Evolutionary conservation across 2,888 invertebrate species (phyloP).

Genomic region (Sphaerophoria taeniata): DNA sequence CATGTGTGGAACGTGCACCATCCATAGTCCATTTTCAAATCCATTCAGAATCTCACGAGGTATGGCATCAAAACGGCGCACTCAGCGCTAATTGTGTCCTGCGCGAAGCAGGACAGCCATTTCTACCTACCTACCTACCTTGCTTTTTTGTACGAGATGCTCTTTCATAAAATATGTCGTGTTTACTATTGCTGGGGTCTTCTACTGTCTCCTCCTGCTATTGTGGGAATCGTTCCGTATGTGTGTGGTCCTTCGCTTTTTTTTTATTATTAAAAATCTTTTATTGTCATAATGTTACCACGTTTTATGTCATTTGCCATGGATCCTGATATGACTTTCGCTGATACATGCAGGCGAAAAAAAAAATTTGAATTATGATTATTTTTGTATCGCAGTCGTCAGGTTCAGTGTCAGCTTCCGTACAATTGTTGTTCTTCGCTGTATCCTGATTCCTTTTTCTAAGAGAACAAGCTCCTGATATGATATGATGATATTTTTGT

Average conservation of each 20-base stretch:
- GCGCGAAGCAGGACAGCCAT: too few relatives aligned
- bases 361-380: constrained; percentile 71
- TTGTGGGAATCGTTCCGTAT: constrained; percentile 19
- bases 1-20: too few relatives aligned
- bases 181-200: constrained; percentile 42
- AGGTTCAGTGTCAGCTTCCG: too few relatives aligned
- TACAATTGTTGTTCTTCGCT: constrained; percentile 24
- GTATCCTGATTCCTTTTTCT: constrained; percentile 44
- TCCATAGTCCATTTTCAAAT: too few relatives aligned
- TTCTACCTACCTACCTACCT: too few relatives aligned
- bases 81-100: too few relatives aligned
- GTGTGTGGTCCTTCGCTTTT: constrained; percentile 51
- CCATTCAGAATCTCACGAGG: too few relatives aligned
- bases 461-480: neutral
- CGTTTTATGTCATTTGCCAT: constrained; percentile 37
- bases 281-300: constrained; percentile 71
- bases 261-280: constrained; percentile 70
- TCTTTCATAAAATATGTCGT: constrained; percentile 60
- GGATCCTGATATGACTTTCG: constrained; percentile 28
- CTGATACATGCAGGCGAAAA: constrained; percentile 37
- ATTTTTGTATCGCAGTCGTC: constrained; percentile 48
- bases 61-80: too few relatives aligned
- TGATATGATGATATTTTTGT: constrained; percentile 56
- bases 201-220: neutral
- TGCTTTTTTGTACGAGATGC: constrained; percentile 64